phyloP scores from a whole-genome alignment of 2,797 vertebrate species.

The Rhynchonycteris naso region DNA sequence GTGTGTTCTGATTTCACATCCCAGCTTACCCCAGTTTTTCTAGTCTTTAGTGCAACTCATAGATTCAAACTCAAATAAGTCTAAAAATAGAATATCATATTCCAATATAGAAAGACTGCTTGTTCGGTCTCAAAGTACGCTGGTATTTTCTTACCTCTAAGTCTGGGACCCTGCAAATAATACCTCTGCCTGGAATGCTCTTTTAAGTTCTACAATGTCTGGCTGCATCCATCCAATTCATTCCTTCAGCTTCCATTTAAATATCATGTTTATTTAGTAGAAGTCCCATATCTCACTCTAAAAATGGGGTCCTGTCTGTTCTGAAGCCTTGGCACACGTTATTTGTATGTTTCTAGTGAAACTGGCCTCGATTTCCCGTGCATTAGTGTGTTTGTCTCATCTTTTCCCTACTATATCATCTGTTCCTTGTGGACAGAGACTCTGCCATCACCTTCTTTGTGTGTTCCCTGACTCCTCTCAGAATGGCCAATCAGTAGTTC shows the following conservation, averaged over 20 bases:
- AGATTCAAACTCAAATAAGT: constrained; percentile 29
- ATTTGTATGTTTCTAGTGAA: neutral
- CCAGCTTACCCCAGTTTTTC: neutral
- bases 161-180: neutral
- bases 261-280: neutral
- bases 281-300: neutral
- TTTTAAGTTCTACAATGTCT: neutral
- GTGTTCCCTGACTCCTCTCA: neutral
- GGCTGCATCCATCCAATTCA: neutral
- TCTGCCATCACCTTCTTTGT: neutral
- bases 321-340: neutral
- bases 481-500: neutral
- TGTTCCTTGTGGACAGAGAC: neutral
- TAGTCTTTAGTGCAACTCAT: neutral
- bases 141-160: neutral
- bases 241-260: constrained; percentile 20
- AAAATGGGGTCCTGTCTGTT: neutral
- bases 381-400: neutral
- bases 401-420: neutral
- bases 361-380: neutral
- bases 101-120: neutral
- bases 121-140: neutral
- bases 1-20: neutral
- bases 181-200: neutral
- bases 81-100: neutral